Evolutionary conservation across 1,140 invertebrate species (phyloP).

Genomic region (Ruditapes philippinarum): DNA sequence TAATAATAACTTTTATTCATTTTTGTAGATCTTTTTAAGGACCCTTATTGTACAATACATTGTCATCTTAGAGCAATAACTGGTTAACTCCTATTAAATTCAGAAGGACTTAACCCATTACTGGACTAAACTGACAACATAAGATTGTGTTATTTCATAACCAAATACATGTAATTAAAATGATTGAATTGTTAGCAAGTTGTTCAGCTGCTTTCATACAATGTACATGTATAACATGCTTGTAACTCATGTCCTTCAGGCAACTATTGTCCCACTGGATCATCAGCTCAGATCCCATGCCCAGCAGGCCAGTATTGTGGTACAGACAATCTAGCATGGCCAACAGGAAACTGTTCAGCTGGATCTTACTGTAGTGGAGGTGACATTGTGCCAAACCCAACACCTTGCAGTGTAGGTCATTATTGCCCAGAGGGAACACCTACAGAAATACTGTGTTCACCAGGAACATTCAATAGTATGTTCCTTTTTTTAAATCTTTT

Average conservation of each 20-base stretch:
- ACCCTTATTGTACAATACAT: too few species aligned
- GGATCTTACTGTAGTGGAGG: constrained; percentile 85
- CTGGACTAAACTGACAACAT: too few species aligned
- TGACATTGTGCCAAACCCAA: constrained; percentile 75
- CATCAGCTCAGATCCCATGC: constrained; percentile 77
- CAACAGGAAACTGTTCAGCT: constrained; percentile 81
- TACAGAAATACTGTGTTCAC: constrained; percentile 77
- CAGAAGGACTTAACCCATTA: too few species aligned
- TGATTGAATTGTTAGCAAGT: too few species aligned
- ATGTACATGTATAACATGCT: background rate
- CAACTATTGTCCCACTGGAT: constrained; percentile 81
- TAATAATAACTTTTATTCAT: too few species aligned
- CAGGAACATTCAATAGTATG: constrained; percentile 82
- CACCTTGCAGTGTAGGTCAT: constrained; percentile 77
- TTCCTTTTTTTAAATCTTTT: too few species aligned
- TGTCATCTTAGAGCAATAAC: too few species aligned
- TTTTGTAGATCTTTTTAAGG: too few species aligned
- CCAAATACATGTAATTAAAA: too few species aligned
- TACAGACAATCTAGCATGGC: constrained; percentile 71
- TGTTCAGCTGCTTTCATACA: too few species aligned
- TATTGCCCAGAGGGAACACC: constrained; percentile 83
- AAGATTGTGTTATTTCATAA: too few species aligned
- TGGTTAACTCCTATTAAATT: too few species aligned
- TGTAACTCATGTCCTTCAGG: constrained; percentile 67
- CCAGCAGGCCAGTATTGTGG: constrained; percentile 83